A percentile compares a stretch with the other conserved stretches of the same genome.
These are phyloP conservation scores for Siderastrea siderea DNA, from an alignment of 92 coral and sea anemone species.

Conservation along the genomic window DNA sequence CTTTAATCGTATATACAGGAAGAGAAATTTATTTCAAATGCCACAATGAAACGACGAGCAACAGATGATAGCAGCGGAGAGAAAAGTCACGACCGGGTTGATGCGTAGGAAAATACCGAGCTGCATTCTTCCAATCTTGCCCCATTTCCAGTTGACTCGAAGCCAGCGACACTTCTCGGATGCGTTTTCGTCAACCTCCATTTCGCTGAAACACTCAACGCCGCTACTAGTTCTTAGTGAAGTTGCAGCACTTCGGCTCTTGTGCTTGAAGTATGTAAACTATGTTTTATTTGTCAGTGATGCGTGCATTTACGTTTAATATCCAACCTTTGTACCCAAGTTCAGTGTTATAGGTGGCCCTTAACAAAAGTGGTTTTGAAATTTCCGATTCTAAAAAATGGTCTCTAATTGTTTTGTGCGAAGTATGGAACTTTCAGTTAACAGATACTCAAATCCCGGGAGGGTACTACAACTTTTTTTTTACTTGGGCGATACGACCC, in stretches of 20 bases:
- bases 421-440: too few species aligned
- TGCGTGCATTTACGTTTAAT: background rate
- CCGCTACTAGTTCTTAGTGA: background rate
- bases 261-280: background rate
- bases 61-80: constrained; percentile 83
- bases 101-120: constrained; percentile 44
- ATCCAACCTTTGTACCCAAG: background rate
- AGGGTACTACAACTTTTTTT: too few species aligned
- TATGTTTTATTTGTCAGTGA: constrained; percentile 1
- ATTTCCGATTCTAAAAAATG: too few species aligned
- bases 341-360: background rate
- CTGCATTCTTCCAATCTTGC: background rate
- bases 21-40: background rate
- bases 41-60: background rate
- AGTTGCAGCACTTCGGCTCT: too few species aligned
- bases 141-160: constrained; percentile 47
- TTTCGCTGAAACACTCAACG: background rate
- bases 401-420: too few species aligned
- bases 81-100: constrained; percentile 86
- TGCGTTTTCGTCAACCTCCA: constrained; percentile 36
- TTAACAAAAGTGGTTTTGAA: background rate
- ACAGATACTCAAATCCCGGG: too few species aligned
- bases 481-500: too few species aligned
- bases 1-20: background rate
- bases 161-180: constrained; percentile 23